Evolutionary conservation across 2,113 vertebrate species (phyloP).

Genomic region (Rattus rattus): DNA sequence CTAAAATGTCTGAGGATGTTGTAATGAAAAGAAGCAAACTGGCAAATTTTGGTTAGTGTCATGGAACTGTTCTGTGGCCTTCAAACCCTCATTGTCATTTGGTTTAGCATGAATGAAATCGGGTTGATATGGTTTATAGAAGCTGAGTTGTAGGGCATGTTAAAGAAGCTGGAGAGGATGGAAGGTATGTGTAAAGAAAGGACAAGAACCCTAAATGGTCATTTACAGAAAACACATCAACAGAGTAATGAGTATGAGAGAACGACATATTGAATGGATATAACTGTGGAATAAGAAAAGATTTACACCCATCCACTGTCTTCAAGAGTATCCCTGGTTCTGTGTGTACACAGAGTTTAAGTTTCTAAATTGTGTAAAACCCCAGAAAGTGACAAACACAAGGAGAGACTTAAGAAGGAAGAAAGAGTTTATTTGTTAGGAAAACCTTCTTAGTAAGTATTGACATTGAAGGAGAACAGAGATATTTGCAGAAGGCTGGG

Average conservation of each 20-base stretch:
- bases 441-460: neutral
- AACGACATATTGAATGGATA: neutral
- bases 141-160: neutral
- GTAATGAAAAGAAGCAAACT: neutral
- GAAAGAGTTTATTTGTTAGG: neutral
- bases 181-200: neutral
- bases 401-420: neutral
- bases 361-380: neutral
- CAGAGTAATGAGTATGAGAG: neutral
- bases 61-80: too few relatives aligned
- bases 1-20: conserved; percentile 13
- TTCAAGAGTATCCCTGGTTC: neutral
- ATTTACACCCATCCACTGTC: neutral
- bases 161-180: neutral
- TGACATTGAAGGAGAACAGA: neutral
- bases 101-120: neutral
- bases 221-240: neutral
- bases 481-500: neutral
- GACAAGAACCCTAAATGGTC: too few relatives aligned
- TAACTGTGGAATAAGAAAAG: neutral
- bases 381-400: neutral
- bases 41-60: neutral
- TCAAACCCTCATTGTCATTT: neutral
- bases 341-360: neutral
- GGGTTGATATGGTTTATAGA: neutral